These are phyloP conservation scores for Pangasius sanitwongsei DNA, from an alignment of 2,797 vertebrate genomes.

Conservation along the genomic window DNA sequence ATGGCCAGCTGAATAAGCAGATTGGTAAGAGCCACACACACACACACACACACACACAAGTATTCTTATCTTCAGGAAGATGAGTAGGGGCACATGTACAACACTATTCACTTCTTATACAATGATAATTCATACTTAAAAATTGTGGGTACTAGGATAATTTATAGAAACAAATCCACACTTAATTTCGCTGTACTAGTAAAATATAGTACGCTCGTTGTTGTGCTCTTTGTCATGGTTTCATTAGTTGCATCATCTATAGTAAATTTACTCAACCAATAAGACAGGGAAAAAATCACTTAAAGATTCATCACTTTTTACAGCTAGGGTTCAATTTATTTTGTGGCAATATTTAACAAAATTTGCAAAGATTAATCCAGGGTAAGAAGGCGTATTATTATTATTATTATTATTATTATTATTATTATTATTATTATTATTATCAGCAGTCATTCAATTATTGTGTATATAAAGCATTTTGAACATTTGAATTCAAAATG, in stretches of 20 bases:
- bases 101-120: not conserved
- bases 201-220: not conserved
- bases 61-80: not conserved
- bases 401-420: not conserved
- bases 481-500: not conserved
- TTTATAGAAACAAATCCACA: not conserved
- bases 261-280: not conserved
- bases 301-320: not conserved
- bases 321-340: not conserved
- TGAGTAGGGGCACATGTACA: not conserved
- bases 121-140: not conserved
- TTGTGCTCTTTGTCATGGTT: not conserved
- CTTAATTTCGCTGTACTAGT: not conserved
- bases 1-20: slow-evolving; percentile 29
- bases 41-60: not conserved
- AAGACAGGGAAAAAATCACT: not conserved
- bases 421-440: not conserved
- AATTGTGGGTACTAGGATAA: not conserved
- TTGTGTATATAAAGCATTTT: not conserved
- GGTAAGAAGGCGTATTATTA: not conserved
- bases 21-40: not conserved
- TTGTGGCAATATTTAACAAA: not conserved
- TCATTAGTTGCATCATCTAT: not conserved
- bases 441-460: not conserved
- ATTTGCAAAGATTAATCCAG: not conserved